phyloP scores from a whole-genome alignment of 2,797 vertebrate genomes.

The Lepilemur septentrionalis region DNA sequence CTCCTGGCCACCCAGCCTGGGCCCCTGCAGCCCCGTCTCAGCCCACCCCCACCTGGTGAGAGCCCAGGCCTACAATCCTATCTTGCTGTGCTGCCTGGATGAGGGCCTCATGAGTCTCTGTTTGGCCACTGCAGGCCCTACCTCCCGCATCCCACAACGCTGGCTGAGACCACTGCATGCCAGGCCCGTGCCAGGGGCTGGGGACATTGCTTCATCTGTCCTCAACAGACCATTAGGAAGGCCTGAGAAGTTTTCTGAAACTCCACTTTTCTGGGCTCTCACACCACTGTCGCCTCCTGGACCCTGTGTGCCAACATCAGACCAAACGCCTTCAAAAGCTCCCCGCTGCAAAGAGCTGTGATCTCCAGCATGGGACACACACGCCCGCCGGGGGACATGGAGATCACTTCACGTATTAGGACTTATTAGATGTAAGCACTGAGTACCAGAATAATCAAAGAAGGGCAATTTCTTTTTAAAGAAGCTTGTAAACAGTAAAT shows the following conservation, averaged over 20 bases:
- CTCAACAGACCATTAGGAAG: rapidly evolving
- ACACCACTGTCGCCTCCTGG: not conserved
- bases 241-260: not conserved
- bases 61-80: not conserved
- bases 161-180: not conserved
- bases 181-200: not conserved
- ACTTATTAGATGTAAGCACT: not conserved
- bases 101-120: not conserved
- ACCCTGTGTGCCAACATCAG: not conserved
- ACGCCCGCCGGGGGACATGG: not conserved
- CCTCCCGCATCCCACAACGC: not conserved
- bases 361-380: not conserved
- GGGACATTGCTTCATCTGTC: not conserved
- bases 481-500: not conserved
- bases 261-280: rapidly evolving
- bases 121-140: not conserved
- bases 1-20: too few species aligned
- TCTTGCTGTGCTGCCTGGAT: not conserved
- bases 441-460: not conserved
- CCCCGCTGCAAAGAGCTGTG: not conserved
- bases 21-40: too few species aligned
- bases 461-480: not conserved
- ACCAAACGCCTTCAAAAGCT: too few species aligned
- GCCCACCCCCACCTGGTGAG: not conserved
- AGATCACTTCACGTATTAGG: not conserved